A percentile compares a stretch with the other conserved stretches of the same genome.
phyloP scores from a whole-genome alignment of 2,888 invertebrate species.

The Brenthis daphne region DNA sequence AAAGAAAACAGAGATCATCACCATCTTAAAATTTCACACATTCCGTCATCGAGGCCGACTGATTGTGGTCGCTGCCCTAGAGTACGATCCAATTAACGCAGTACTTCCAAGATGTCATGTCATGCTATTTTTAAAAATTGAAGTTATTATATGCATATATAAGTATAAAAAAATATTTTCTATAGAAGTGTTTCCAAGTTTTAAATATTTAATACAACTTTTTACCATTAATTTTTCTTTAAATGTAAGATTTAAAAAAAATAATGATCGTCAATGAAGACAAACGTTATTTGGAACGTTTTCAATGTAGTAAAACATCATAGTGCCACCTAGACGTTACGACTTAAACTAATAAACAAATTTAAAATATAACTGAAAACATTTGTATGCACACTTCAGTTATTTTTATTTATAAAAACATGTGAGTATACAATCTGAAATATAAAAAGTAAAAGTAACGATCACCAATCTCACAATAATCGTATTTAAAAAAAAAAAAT shows the following conservation, averaged over 20 bases:
- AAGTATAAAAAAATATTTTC: no score
- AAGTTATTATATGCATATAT: no score
- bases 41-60: conserved; percentile 80
- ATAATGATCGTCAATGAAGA: neutral
- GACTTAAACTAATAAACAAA: neutral
- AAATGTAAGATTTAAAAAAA: neutral
- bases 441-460: no score
- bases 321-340: conserved; percentile 1
- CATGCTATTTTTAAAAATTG: conserved; percentile 10
- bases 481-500: no score
- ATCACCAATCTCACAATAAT: no score
- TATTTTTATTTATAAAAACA: no score
- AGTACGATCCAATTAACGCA: conserved; percentile 55
- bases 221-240: neutral
- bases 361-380: conserved; percentile 10
- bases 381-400: neutral
- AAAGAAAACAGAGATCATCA: conserved; percentile 75
- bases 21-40: conserved; percentile 80
- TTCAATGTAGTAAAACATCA: conserved; percentile 1
- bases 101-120: conserved; percentile 29
- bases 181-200: no score
- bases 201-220: neutral
- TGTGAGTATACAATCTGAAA: no score
- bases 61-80: conserved; percentile 76
- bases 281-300: conserved; percentile 11